Conservation (phyloP, 2,113 vertebrate genomes). For the Conger conger region DNA sequence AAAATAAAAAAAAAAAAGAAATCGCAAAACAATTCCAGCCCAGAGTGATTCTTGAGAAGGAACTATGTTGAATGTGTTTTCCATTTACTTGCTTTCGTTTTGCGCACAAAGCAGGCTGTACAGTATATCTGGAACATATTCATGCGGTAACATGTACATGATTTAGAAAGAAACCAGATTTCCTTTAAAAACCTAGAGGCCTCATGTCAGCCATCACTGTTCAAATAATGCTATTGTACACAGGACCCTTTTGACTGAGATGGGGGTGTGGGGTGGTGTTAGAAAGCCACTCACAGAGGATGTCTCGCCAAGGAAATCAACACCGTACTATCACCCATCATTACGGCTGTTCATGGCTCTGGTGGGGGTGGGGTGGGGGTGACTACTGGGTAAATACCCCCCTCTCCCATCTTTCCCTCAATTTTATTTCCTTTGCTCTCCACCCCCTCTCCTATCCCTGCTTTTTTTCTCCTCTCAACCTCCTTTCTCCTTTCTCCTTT, state of each 20-base stretch:
- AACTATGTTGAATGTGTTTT: slow-evolving; percentile 14
- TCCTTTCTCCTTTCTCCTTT: not conserved
- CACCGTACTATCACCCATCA: not conserved
- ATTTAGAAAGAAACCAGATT: not conserved
- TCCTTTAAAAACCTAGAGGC: not conserved
- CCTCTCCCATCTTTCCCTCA: not conserved
- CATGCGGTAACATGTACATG: not conserved
- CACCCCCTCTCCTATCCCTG: not conserved
- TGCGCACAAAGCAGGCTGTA: not conserved
- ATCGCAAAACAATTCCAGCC: not conserved
- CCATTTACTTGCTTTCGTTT: slow-evolving; percentile 14
- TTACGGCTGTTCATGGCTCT: not conserved
- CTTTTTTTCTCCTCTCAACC: not conserved
- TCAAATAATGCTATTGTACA: slow-evolving; percentile 14
- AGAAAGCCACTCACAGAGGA: no score
- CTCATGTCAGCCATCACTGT: not conserved
- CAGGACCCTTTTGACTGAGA: not conserved
- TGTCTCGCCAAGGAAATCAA: not conserved
- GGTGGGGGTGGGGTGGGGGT: no score
- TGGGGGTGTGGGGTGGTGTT: no score
- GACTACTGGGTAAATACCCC: not conserved
- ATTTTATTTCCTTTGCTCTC: not conserved
- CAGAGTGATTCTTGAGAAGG: not conserved
- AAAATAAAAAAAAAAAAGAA: no score
- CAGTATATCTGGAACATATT: slow-evolving; percentile 1